Evolutionary conservation across 2,797 vertebrate species (phyloP), one percentile per base, ranked within the genome.

Genomic region (Leuciscus waleckii): DNA sequence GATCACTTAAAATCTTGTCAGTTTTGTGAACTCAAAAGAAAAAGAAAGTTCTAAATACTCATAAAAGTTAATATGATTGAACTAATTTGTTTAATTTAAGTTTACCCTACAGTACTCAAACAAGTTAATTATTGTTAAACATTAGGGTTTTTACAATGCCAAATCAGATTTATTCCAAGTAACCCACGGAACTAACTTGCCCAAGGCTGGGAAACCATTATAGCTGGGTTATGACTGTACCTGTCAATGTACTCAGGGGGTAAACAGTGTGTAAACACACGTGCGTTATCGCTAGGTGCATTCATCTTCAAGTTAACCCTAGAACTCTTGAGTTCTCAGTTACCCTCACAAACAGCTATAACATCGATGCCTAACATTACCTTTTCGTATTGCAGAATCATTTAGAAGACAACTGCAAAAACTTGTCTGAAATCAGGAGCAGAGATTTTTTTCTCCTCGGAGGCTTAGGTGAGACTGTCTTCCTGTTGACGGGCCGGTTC

Each of bases 401-500:
- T 23, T 84, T 35, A 32, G 51, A 32, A 70, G 51, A 46, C 5
- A 84, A 84, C 49, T 46, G 83, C 19, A 70, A 58, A 70, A 79
- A n/a, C 23, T 54, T 84, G 46, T 77, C 71, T 29, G 7, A 78
- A 39, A 77, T 77, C 35, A 61, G 6, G 21, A n/a, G 29, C 39
- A 26, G 16, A 17, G 14, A 32, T 16, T 65, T 70, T 65, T 70
- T 81, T n/a, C 81, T 68, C 39, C 56, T 61, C 4, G 29, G 49
- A 75, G 67, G 86, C 39, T 54, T 75, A 65, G 85, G 88, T 65
- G 69, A 83, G 77, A 58, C 68, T 75, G 16, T 35, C 81, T 84
- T 87, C 75, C 86, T 87, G 86, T 84, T 86, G 85, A 86, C 37
- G 46, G 73, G 73, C 79, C 71, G 73, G 79, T 73, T 76, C 39